Conservation (phyloP, 2,888 invertebrate species). For the Drosophila neotestacea region DNA sequence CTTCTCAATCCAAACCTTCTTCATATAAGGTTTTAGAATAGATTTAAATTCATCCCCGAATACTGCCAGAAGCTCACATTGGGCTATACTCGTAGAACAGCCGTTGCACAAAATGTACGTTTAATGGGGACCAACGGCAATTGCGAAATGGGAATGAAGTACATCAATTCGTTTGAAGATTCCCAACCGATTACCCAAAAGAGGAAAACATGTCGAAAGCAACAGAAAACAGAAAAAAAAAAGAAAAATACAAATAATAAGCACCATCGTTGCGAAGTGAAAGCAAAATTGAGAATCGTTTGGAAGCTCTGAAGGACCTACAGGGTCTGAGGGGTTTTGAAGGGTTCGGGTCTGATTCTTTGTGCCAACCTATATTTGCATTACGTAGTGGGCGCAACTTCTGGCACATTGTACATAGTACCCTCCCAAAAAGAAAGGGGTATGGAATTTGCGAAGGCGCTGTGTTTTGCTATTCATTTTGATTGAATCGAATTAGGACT, state of each 20-base stretch:
- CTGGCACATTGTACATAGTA: slow-evolving; percentile 17
- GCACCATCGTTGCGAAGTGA: slow-evolving; percentile 59
- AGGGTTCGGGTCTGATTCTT: slow-evolving; percentile 41
- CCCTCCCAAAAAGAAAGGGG: not conserved
- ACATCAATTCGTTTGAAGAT: slow-evolving; percentile 61
- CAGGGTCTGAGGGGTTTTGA: slow-evolving; percentile 14
- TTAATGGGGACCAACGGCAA: slow-evolving; percentile 44
- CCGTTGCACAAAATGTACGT: slow-evolving; percentile 42
- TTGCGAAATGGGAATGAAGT: slow-evolving; percentile 58
- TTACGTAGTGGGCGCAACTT: slow-evolving; percentile 31
- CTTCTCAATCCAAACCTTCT: slow-evolving; percentile 80
- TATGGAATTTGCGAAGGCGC: slow-evolving; percentile 8
- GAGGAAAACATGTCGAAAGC: slow-evolving; percentile 46
- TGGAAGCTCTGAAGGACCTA: slow-evolving; percentile 33
- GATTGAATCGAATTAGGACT: slow-evolving; percentile 81
- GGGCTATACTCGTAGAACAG: slow-evolving; percentile 80
- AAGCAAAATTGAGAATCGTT: slow-evolving; percentile 52
- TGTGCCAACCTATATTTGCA: slow-evolving; percentile 64
- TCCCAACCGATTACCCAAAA: slow-evolving; percentile 39
- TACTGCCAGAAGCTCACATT: slow-evolving; percentile 88
- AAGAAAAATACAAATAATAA: slow-evolving; percentile 21
- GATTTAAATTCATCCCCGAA: slow-evolving; percentile 87
- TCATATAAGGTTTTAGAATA: slow-evolving; percentile 77
- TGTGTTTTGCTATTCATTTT: slow-evolving; percentile 73
- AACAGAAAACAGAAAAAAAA: slow-evolving; percentile 27